phyloP scores from a whole-genome alignment of 2,888 invertebrate genomes.

The Drosophila mettleri region DNA sequence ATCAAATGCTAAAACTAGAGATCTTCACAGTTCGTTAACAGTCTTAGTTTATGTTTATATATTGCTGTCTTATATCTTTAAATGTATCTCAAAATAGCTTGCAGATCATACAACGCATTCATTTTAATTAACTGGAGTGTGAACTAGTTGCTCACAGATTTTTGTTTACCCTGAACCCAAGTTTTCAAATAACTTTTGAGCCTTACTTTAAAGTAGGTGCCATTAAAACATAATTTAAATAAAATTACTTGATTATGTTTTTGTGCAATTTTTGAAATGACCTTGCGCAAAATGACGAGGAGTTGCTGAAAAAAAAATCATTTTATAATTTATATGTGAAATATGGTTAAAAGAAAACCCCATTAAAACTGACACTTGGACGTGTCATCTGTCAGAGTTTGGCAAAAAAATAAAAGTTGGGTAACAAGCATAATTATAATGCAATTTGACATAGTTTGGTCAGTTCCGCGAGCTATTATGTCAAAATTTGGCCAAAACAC shows the following conservation, averaged over 20 bases:
- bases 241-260: constrained; percentile 29
- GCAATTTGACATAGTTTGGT: constrained; percentile 69
- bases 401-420: constrained; percentile 43
- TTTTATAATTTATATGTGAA: constrained; percentile 7
- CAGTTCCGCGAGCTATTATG: constrained; percentile 50
- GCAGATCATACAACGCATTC: constrained; percentile 3
- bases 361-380: constrained; percentile 40
- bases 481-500: constrained; percentile 43
- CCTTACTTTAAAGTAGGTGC: constrained; percentile 15
- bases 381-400: constrained; percentile 58
- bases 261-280: constrained; percentile 38
- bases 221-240: constrained; percentile 20
- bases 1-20: background rate
- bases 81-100: background rate
- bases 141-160: background rate
- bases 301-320: constrained; percentile 17
- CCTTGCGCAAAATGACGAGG: constrained; percentile 38
- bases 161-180: constrained; percentile 20
- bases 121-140: constrained; percentile 8
- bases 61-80: background rate
- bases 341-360: constrained; percentile 15
- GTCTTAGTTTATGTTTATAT: background rate
- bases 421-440: constrained; percentile 59
- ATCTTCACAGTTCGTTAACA: constrained; percentile 5
- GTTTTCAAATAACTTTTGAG: constrained; percentile 16